Conservation (phyloP, 2,888 invertebrate species). For the Unio pictorum region DNA sequence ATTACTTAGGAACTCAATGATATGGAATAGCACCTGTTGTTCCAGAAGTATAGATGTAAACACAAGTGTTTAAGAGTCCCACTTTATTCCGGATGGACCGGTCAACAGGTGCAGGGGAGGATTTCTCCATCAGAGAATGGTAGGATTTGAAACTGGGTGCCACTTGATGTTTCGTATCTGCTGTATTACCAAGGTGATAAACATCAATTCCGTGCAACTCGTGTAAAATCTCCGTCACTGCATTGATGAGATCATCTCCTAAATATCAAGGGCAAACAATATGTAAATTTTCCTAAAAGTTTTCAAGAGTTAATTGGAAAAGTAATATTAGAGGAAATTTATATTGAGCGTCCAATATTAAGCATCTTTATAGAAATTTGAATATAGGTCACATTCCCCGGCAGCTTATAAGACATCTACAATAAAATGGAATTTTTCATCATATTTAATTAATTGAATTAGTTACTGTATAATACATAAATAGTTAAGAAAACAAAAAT, state of each 20-base stretch:
- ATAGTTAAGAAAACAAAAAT: too few species aligned
- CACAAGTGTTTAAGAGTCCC: constrained; percentile 72
- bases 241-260: constrained; percentile 49
- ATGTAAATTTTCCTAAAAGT: too few species aligned
- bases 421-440: too few species aligned
- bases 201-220: constrained; percentile 40
- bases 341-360: too few species aligned
- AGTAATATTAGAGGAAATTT: too few species aligned
- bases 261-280: constrained; percentile 2
- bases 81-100: constrained; percentile 28
- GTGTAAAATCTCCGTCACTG: constrained; percentile 45
- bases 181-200: constrained; percentile 37
- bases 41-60: constrained; percentile 94
- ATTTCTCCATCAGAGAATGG: constrained; percentile 30
- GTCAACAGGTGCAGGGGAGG: constrained; percentile 34
- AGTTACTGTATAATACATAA: too few species aligned
- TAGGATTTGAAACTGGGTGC: constrained; percentile 41
- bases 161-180: constrained; percentile 6
- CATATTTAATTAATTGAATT: too few species aligned
- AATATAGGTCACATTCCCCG: too few species aligned
- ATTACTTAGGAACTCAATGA: background rate
- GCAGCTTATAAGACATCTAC: too few species aligned
- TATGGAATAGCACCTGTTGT: constrained; percentile 55
- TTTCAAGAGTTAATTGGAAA: too few species aligned
- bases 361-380: too few species aligned